These are phyloP conservation scores for Lepas anatifera DNA, from an alignment of 2,888 invertebrate species.

Conservation along the genomic window DNA sequence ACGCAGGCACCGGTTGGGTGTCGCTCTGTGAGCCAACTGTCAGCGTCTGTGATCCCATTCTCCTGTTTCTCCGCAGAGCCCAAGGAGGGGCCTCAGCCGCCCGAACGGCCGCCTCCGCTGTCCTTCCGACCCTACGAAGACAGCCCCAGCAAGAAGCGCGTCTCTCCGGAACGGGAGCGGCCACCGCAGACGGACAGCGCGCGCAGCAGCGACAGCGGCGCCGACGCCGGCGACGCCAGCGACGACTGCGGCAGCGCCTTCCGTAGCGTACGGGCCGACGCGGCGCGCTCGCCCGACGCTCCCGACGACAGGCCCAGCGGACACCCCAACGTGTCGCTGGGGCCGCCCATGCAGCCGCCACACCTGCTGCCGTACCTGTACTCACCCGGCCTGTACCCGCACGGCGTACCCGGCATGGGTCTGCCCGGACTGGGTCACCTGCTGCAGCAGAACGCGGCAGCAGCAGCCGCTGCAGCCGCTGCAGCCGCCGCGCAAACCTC, in stretches of 20 bases:
- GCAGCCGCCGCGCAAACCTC: slow-evolving; percentile 11
- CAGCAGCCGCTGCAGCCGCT: slow-evolving; percentile 6
- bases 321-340: slow-evolving; percentile 77
- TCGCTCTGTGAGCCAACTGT: no score
- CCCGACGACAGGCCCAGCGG: background rate
- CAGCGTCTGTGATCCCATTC: no score
- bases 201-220: background rate
- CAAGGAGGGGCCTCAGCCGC: background rate
- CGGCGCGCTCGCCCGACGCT: slow-evolving; percentile 52
- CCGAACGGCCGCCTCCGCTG: background rate
- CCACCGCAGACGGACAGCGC: background rate
- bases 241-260: slow-evolving; percentile 24
- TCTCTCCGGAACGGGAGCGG: background rate
- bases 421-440: slow-evolving; percentile 28
- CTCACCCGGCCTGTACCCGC: slow-evolving; percentile 72
- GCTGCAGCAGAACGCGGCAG: slow-evolving; percentile 16
- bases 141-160: slow-evolving; percentile 11
- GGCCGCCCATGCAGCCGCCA: slow-evolving; percentile 82
- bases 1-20: no score
- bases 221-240: slow-evolving; percentile 20
- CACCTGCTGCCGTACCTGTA: slow-evolving; percentile 83
- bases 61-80: background rate
- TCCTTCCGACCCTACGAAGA: slow-evolving; percentile 11
- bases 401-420: slow-evolving; percentile 33
- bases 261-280: slow-evolving; percentile 26